A percentile compares a stretch with the other conserved stretches of the same genome.
Evolutionary conservation across 2,888 invertebrate genomes (phyloP).

Genomic region (Baronia brevicornis): DNA sequence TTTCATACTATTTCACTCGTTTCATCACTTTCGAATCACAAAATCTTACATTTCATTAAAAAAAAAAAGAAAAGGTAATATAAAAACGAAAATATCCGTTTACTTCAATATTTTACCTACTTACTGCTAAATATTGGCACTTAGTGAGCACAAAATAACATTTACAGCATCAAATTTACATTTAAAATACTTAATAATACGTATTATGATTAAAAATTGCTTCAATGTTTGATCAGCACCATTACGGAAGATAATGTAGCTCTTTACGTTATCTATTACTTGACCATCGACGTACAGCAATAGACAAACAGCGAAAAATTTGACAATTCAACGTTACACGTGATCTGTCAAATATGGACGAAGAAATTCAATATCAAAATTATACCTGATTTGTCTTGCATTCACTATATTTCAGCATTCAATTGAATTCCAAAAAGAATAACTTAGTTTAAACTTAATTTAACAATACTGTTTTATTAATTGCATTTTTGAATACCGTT

Average conservation of each 20-base stretch:
- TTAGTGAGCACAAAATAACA: conserved; percentile 56
- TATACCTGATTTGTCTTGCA: too few relatives aligned
- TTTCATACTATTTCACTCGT: conserved; percentile 34
- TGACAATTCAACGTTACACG: too few relatives aligned
- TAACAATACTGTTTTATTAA: too few relatives aligned
- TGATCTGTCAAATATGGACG: too few relatives aligned
- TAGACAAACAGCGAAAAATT: too few relatives aligned
- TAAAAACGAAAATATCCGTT: conserved; percentile 31
- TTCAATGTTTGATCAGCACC: conserved; percentile 6
- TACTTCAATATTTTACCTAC: conserved; percentile 40
- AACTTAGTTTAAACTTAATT: too few relatives aligned
- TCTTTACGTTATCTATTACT: not conserved
- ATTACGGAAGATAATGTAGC: conserved; percentile 2
- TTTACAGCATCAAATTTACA: conserved; percentile 31
- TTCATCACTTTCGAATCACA: conserved; percentile 55
- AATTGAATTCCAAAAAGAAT: too few relatives aligned
- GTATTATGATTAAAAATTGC: conserved; percentile 26
- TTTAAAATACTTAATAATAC: conserved; percentile 22
- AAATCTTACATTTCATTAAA: conserved; percentile 30
- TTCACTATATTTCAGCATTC: too few relatives aligned
- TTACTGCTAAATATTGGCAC: conserved; percentile 63
- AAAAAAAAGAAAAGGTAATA: conserved; percentile 23
- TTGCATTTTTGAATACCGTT: too few relatives aligned
- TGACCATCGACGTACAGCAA: not conserved
- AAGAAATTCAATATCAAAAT: too few relatives aligned